Base-by-base conservation (phyloP, 2,113 vertebrate species). In the Orientallactaga bullata region DNA sequence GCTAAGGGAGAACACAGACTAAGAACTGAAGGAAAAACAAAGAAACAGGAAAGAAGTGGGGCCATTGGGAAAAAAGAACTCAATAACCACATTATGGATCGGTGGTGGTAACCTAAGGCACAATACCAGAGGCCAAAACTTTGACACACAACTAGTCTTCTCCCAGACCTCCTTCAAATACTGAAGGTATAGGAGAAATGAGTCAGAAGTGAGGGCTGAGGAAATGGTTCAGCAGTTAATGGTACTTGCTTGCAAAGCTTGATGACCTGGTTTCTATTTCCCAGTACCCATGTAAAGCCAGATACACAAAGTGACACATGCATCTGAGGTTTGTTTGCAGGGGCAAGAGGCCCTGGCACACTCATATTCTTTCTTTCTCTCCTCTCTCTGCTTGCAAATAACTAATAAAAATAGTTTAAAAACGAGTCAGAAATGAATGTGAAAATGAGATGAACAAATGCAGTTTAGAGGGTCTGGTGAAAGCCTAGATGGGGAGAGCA, bases 11-110 rank as follows among this genome's bases (percentile, higher is more conserved):
- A 78, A 85, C 47, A 78, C 23, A 51, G 39, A 79, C 58, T 15
- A 71, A n/a, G 35, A 90, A 94, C 42, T 16, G 85, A 61, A 20
- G 35, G 17, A 94, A 76, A 96, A 92, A 37, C 3, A 80, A 68
- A 85, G 2, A 39, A 2, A 26, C 77, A 81, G 28, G 76, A 74
- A 93, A 30, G 68, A 60, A 58, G 18, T 42, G 8, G 42, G 21
- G 63, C 82, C 28, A 78, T 76, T 47, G 84, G 80, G 74, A 35
- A 89, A 12, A 72, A 55, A 23, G 2, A 30, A 74, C 71, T 84
- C 72, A 69, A 42, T 42, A 84, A 39, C 76, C 15, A 28, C n/a
- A 66, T 42, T 28, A 28, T 17, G 17, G 69, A n/a, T 24, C 39
- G 47, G 42, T 51, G 23, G 28, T 30, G 20, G 51, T 65, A 69